phyloP scores from a whole-genome alignment of 2,888 invertebrate species.

The Apodemia duryi region DNA sequence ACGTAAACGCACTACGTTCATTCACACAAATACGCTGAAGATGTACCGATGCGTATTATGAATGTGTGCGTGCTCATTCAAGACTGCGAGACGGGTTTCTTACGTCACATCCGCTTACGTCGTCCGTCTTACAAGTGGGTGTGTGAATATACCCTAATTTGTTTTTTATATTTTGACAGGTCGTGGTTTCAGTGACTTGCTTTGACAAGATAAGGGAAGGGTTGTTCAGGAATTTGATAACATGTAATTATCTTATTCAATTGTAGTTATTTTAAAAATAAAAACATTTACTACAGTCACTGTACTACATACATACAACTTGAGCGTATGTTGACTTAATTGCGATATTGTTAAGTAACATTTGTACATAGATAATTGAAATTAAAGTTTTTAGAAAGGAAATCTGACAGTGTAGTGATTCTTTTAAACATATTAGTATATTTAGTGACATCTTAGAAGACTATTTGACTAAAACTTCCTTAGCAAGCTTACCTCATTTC shows the following conservation, averaged over 20 bases:
- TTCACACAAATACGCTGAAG: slow-evolving; percentile 51
- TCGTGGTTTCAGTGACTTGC: slow-evolving; percentile 38
- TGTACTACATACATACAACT: neutral
- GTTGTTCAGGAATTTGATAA: slow-evolving; percentile 43
- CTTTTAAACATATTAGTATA: too few species aligned
- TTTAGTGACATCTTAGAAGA: too few species aligned
- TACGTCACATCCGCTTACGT: slow-evolving; percentile 70
- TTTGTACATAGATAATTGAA: too few species aligned
- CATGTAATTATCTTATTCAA: slow-evolving; percentile 43
- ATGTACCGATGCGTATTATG: slow-evolving; percentile 31
- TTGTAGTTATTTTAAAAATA: neutral
- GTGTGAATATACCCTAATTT: slow-evolving; percentile 59
- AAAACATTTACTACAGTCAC: neutral
- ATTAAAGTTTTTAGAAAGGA: too few species aligned
- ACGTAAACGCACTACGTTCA: slow-evolving; percentile 58
- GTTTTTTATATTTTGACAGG: slow-evolving; percentile 59
- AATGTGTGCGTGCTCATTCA: slow-evolving; percentile 67
- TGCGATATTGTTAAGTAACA: neutral
- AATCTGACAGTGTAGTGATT: too few species aligned
- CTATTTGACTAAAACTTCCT: too few species aligned
- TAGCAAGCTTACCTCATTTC: too few species aligned
- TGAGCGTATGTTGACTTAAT: neutral
- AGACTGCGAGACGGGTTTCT: slow-evolving; percentile 53
- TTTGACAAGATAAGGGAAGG: slow-evolving; percentile 55
- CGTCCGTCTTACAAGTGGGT: slow-evolving; percentile 66